Evolutionary conservation across 2,113 vertebrate genomes (phyloP).

Genomic region (Passer montanus): DNA sequence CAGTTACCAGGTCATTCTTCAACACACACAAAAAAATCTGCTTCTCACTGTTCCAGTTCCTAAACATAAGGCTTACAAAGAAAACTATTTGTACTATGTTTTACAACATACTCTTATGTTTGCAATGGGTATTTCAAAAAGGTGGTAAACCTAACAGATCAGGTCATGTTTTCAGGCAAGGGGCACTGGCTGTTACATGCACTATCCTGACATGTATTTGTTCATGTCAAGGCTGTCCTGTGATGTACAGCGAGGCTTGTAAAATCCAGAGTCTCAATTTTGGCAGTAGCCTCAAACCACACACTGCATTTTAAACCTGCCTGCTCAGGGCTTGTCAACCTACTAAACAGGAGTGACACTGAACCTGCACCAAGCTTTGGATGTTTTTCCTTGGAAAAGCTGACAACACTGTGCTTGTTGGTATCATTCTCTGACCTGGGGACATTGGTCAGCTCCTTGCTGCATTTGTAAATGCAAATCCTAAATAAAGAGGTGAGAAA

Average conservation of each 20-base stretch:
- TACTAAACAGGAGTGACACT: background rate
- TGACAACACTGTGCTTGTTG: fast-evolving
- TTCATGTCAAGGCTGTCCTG: background rate
- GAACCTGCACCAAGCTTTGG: background rate
- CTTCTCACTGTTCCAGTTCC: background rate
- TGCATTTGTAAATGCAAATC: background rate
- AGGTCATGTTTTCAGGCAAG: background rate
- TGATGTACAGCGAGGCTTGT: background rate
- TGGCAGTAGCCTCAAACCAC: background rate
- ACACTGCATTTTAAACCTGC: background rate
- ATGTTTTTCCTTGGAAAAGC: background rate
- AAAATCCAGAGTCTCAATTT: background rate
- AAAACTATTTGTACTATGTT: background rate
- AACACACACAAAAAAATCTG: background rate
- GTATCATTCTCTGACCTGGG: fast-evolving
- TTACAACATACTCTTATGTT: background rate
- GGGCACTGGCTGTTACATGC: background rate
- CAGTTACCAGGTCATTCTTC: background rate
- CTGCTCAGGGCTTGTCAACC: background rate
- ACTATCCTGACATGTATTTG: background rate
- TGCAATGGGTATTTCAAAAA: background rate
- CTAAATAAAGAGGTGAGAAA: background rate
- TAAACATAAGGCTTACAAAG: background rate
- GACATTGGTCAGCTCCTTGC: background rate
- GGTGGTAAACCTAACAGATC: background rate